Evolutionary conservation across 2,888 invertebrate genomes (phyloP), one percentile per base, ranked within the genome.

Genomic region (Philereme transversata): DNA sequence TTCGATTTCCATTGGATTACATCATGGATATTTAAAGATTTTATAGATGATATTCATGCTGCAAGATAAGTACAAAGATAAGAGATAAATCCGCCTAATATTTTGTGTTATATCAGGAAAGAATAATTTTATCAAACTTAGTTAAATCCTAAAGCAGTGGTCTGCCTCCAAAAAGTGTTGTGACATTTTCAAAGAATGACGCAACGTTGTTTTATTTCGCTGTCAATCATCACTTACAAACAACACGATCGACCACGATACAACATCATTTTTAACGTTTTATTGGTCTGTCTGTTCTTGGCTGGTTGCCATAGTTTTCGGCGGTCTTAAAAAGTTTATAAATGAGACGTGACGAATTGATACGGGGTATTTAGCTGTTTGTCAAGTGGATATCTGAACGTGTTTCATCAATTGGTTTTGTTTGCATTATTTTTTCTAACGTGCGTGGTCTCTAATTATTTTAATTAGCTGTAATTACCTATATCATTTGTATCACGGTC

Each of bases 301-400:
- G 76, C 71, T 4, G 8, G 5, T 6, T 50, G 72, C 76, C 76
- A 74, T 35, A 51, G 64, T 67, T 64, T 56, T 65, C 54, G 33
- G 46, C 5, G 4, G 40, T 35, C 68, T 67, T 68, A 68, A 66
- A 45, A 33, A n/a, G 4, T 49, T 8, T 38, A 4, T 36, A 40
- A 40, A 40, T 33, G 50, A 22, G 35, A 22, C 33, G 22, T 33
- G 40, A 33, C 8, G 22, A 41, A 41, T 51, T 35, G 56, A 51
- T 47, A 38, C 49, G 34, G 2, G 48, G 35, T 48, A 49, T 38
- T 49, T 38, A 7, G 49, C 51, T 61, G 51, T 57, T 55, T 51
- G 45, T 60, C 0, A 5, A 35, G 47, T 48, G 60, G 49, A 35
- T 5, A 7, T 22, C 7, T 45, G 45, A 22, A 45, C 45, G 45